Evolutionary conservation across 2,888 invertebrate genomes (phyloP).

Genomic region (Apodemia mormo): DNA sequence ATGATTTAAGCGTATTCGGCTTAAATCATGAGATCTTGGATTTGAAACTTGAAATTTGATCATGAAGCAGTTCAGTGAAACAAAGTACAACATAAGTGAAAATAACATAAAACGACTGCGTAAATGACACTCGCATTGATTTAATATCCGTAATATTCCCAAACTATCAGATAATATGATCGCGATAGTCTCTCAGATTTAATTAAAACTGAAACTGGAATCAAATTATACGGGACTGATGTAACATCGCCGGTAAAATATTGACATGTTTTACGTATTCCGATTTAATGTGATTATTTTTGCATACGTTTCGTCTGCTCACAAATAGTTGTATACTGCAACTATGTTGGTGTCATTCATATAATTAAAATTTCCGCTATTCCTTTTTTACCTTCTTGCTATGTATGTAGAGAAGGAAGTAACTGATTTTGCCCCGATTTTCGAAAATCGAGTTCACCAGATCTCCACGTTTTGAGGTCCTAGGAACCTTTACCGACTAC

Average conservation of each 20-base stretch:
- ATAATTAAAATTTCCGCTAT: no score
- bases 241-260: neutral
- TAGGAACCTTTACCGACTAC: no score
- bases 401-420: no score
- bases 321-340: no score
- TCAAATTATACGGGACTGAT: neutral
- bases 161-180: conserved; percentile 7
- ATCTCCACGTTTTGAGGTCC: no score
- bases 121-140: neutral
- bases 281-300: neutral
- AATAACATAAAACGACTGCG: neutral
- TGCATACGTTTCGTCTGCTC: neutral
- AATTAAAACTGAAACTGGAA: neutral
- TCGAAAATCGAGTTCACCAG: no score
- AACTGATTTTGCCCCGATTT: no score
- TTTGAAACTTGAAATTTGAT: neutral
- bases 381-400: no score
- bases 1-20: no score
- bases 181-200: conserved; percentile 6
- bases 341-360: no score
- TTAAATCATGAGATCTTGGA: no score
- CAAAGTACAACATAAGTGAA: neutral
- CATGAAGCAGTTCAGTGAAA: neutral
- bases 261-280: neutral
- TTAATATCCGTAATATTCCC: conserved; percentile 6